These are phyloP conservation scores for Lates calcarifer DNA, from an alignment of 2,113 vertebrate species.

Conservation along the genomic window DNA sequence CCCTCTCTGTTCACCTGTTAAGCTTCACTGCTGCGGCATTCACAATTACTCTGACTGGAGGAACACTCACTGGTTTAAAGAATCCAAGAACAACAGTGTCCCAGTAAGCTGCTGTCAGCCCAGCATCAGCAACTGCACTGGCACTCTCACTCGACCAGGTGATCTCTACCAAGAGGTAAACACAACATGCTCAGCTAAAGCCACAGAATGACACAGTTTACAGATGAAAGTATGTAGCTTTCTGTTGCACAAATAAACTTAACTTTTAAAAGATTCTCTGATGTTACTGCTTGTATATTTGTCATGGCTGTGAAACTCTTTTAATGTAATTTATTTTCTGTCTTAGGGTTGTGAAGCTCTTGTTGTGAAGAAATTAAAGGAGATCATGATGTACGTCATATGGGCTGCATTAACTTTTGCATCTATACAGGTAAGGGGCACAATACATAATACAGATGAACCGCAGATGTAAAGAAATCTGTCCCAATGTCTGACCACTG, in stretches of 20 bases:
- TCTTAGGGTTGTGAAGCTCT: slow-evolving; percentile 94
- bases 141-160: slow-evolving; percentile 88
- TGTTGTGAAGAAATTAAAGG: slow-evolving; percentile 97
- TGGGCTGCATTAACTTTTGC: slow-evolving; percentile 96
- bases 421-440: slow-evolving; percentile 91
- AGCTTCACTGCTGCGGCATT: slow-evolving; percentile 97
- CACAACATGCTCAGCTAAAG: background rate
- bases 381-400: slow-evolving; percentile 99
- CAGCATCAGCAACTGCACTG: slow-evolving; percentile 90
- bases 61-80: slow-evolving; percentile 94
- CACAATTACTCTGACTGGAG: slow-evolving; percentile 97
- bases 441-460: background rate
- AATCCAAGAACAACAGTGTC: slow-evolving; percentile 96
- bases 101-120: slow-evolving; percentile 96
- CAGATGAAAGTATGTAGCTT: background rate
- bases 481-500: background rate
- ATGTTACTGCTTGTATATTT: background rate
- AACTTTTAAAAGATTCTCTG: background rate
- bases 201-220: background rate
- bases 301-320: background rate
- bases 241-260: background rate
- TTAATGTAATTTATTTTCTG: background rate
- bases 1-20: slow-evolving; percentile 52
- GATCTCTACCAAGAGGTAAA: slow-evolving; percentile 94
- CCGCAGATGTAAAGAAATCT: background rate